Evolutionary conservation across 2,113 vertebrate genomes (phyloP), one percentile per base, ranked within the genome.

Genomic region (Dicaeum eximium): DNA sequence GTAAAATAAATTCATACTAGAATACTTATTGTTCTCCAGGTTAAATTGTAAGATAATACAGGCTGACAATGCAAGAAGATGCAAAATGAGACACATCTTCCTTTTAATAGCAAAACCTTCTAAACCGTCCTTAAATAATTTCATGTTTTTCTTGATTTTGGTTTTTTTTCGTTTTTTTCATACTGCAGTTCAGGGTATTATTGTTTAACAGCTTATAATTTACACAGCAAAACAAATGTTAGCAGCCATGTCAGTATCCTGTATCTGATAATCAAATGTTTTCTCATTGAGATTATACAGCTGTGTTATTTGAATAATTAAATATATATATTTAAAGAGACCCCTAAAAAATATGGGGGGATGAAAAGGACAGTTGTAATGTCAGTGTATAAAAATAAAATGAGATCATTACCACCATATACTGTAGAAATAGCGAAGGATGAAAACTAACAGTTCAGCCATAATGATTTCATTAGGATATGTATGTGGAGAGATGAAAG

Each of bases 381-480:
- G 94, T 95, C 92, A 96, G 24, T 79, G n/a, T 95, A 95, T 95
- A 72, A 96, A 97, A 98, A 97, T 92, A 94, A 98, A 97, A 97
- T 75, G 86, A 96, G 95, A 97, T 97, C 96, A 95, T 98, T 97
- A 97, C 95, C 87, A 91, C 56, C 27, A 22, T 83, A 90, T 53
- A 94, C 80, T 90, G 69, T 88, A 93, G 79, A 80, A 97, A 93
- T 80, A 93, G 84, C 96, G 51, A 42, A 60, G 58, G 93, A 92
- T 97, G 83, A 97, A 94, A 98, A 97, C 90, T 90, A 96, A 91
- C 89, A 87, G 78, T 90, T 97, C 93, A 95, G 57, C 78, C 95
- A 90, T 97, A 97, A 97, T 96, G 96, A 97, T 97, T 98, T 97
- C 95, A 96, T 98, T 98, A 97, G 87, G 90, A 86, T 73, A 88